Conservation (phyloP, 2,888 invertebrate genomes). For the Acholoe squamosa region DNA sequence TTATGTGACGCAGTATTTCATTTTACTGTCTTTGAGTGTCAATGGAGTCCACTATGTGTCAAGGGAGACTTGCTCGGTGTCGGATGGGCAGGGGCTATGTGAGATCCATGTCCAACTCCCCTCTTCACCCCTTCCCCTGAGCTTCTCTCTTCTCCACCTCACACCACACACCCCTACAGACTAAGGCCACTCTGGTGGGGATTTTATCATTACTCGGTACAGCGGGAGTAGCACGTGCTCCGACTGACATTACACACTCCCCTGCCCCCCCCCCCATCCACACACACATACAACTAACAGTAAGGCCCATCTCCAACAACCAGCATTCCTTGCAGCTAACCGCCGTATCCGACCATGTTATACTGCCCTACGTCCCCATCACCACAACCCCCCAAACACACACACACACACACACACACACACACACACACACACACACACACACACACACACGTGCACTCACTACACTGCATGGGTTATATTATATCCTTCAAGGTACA, state of each 20-base stretch:
- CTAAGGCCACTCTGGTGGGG: not conserved
- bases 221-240: slow-evolving; percentile 23
- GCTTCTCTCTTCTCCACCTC: not conserved
- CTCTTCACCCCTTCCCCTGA: not conserved
- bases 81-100: slow-evolving; percentile 4
- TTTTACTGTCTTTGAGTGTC: too few relatives aligned
- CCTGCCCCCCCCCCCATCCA: not conserved
- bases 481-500: too few relatives aligned
- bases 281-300: too few relatives aligned
- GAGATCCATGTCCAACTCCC: slow-evolving; percentile 11
- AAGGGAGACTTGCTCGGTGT: not conserved
- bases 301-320: not conserved
- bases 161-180: not conserved
- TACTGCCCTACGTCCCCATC: too few relatives aligned
- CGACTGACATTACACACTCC: slow-evolving; percentile 29
- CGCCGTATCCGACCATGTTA: too few relatives aligned
- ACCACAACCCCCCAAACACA: too few relatives aligned
- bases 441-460: too few relatives aligned
- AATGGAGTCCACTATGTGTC: not conserved
- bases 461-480: too few relatives aligned
- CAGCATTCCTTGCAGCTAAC: too few relatives aligned
- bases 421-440: too few relatives aligned
- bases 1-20: too few relatives aligned
- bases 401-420: too few relatives aligned
- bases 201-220: slow-evolving; percentile 46